Evolutionary conservation across 1,140 invertebrate genomes (phyloP).

Genomic region (Danaus plexippus): DNA sequence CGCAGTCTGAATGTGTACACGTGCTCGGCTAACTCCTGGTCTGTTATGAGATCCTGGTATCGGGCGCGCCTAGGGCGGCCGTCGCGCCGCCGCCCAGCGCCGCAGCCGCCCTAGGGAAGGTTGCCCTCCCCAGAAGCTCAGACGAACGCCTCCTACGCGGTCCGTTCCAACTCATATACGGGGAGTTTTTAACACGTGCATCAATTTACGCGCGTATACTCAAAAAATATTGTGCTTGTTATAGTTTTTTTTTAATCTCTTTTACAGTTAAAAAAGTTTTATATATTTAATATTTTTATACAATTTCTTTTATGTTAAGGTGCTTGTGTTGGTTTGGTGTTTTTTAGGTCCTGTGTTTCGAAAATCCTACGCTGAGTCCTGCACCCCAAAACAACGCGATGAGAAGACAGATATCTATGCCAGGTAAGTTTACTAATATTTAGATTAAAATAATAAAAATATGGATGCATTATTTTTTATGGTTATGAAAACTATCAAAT

Average conservation of each 20-base stretch:
- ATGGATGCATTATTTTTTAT: not conserved
- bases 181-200: slow-evolving; percentile 40
- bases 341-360: slow-evolving; percentile 39
- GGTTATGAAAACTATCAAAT: too few species aligned
- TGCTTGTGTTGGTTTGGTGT: slow-evolving; percentile 20
- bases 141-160: slow-evolving; percentile 52
- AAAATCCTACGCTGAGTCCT: slow-evolving; percentile 36
- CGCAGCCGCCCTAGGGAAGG: slow-evolving; percentile 44
- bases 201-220: slow-evolving; percentile 30
- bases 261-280: not conserved
- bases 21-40: slow-evolving; percentile 40
- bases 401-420: slow-evolving; percentile 44
- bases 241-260: slow-evolving; percentile 11
- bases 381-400: slow-evolving; percentile 34
- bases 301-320: slow-evolving; percentile 8
- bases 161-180: slow-evolving; percentile 35
- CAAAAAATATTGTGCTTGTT: too few species aligned
- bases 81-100: slow-evolving; percentile 61
- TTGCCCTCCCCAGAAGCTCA: slow-evolving; percentile 57
- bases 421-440: slow-evolving; percentile 24
- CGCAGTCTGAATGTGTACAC: slow-evolving; percentile 52
- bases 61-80: slow-evolving; percentile 66
- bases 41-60: slow-evolving; percentile 48
- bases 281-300: slow-evolving; percentile 6
- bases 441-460: slow-evolving; percentile 1